Evolutionary conservation across 1,140 invertebrate species (phyloP).

Genomic region (Formica selysi): DNA sequence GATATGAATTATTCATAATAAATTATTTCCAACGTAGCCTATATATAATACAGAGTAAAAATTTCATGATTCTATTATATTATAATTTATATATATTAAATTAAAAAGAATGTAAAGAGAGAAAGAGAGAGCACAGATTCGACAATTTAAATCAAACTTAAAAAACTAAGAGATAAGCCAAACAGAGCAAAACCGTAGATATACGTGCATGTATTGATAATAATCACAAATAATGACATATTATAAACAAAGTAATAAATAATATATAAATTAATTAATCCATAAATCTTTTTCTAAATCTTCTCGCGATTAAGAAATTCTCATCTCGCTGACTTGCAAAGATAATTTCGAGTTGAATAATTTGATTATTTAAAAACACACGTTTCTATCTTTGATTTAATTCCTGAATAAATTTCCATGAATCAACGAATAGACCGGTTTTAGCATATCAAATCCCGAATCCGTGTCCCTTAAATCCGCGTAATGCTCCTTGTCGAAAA

Average conservation of each 20-base stretch:
- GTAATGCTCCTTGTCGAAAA: conserved; percentile 31
- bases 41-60: not conserved
- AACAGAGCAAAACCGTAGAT: too few relatives aligned
- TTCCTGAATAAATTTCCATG: not conserved
- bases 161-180: too few relatives aligned
- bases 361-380: not conserved
- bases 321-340: not conserved
- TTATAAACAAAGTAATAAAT: too few relatives aligned
- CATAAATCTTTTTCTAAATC: not conserved
- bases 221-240: too few relatives aligned
- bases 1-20: not conserved
- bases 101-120: too few relatives aligned
- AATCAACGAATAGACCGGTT: not conserved
- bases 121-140: too few relatives aligned
- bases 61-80: not conserved
- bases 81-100: too few relatives aligned
- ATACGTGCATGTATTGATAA: too few relatives aligned
- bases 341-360: not conserved
- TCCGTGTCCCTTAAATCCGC: conserved; percentile 18
- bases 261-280: too few relatives aligned
- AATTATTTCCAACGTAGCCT: not conserved
- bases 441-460: not conserved
- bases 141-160: too few relatives aligned
- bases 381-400: not conserved
- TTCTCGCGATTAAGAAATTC: not conserved